Evolutionary conservation across 2,113 vertebrate species (phyloP), one percentile per base, ranked within the genome.

Genomic region (Syngnathus typhle): DNA sequence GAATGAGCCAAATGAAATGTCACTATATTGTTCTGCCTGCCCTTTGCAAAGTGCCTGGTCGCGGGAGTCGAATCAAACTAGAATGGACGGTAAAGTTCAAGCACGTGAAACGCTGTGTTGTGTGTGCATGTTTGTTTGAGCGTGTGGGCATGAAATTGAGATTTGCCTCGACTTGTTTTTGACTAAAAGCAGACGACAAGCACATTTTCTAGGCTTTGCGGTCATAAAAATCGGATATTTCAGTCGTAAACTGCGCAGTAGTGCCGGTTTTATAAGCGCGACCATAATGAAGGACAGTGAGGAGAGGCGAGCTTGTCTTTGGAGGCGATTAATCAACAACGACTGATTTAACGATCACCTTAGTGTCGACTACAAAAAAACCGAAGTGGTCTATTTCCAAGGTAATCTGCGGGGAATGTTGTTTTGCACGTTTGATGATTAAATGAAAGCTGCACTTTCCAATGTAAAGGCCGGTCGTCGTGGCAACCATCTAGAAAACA

Each of bases 1-100:
- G 75, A 82, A 79, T 47, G 79, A 83, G 71, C 69, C 72, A 70
- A 55, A 67, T 69, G 71, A 84, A 86, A 85, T 87, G 82, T 84
- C 77, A 81, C 72, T 18, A 5, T 77, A 74, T 73, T 79, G 54
- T 66, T 83, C 73, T 65, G 76, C 68, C 49, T 85, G 81, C 77
- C 79, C 75, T 83, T 81, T 84, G 71, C 77, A 80, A 81, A 60
- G 74, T 59, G 56, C 65, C 69, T 62, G 46, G 15, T 68, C 54
- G 62, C 47, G 66, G 60, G 70, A 67, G 75, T 59, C 62, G 67
- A 78, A 81, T 84, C 81, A 78, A 83, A 77, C 73, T 72, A 61
- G 67, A 58, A 51, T 38, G 23, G 21, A 41, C 52, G 51, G 60
- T 70, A 83, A 74, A 79, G 82, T 79, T 81, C 51, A 65, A 47